Percentiles rank a stretch among this genome's conserved stretches.
Evolutionary conservation across 2,888 invertebrate genomes (phyloP).

Genomic region (Temnothorax unifasciatus): DNA sequence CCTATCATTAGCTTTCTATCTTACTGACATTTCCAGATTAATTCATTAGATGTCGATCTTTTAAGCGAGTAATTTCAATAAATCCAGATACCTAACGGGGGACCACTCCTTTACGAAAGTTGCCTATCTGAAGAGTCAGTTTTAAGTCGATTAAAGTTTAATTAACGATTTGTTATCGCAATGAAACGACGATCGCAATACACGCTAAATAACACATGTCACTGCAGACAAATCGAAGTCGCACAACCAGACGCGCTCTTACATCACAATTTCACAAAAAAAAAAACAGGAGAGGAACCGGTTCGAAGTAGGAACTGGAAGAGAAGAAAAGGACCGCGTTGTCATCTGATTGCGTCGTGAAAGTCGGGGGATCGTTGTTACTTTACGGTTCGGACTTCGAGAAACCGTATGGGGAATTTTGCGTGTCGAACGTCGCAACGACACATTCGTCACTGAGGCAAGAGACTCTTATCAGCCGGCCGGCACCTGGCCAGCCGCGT

Average conservation of each 20-base stretch:
- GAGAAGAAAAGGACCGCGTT: neutral
- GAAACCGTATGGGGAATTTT: neutral
- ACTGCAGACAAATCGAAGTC: neutral
- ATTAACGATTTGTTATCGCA: slow-evolving; percentile 2
- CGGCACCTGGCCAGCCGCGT: slow-evolving; percentile 37
- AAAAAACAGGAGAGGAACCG: neutral
- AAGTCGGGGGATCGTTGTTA: neutral
- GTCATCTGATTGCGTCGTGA: neutral
- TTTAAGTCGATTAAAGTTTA: slow-evolving; percentile 20
- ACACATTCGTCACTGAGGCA: slow-evolving; percentile 51
- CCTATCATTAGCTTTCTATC: neutral
- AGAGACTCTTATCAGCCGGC: slow-evolving; percentile 60
- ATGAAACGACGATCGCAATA: neutral
- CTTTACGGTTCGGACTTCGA: neutral
- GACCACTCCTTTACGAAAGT: neutral
- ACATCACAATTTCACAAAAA: neutral
- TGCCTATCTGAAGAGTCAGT: slow-evolving; percentile 3
- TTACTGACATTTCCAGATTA: neutral
- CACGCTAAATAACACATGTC: neutral
- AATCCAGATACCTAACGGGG: neutral
- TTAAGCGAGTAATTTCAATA: neutral
- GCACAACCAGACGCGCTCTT: neutral
- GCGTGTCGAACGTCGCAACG: slow-evolving; percentile 39
- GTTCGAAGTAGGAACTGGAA: neutral
- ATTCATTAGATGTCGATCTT: neutral